Percentiles rank a stretch among this genome's conserved stretches.
Evolutionary conservation across 2,888 invertebrate genomes (phyloP).

Genomic region (Sinopyrophorus schimmeli): DNA sequence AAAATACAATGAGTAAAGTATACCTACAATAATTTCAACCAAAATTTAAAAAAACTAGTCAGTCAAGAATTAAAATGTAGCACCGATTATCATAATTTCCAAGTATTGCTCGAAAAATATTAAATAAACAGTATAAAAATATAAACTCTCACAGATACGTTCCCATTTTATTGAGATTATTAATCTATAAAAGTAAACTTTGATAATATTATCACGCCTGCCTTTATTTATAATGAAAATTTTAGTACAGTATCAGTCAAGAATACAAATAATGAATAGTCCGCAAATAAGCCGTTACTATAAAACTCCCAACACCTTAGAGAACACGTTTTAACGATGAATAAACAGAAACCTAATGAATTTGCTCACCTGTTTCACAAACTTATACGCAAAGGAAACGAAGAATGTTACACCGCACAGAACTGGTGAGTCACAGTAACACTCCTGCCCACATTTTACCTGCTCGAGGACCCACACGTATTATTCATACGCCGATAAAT

Average conservation of each 20-base stretch:
- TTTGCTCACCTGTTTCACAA: slow-evolving; percentile 21
- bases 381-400: slow-evolving; percentile 12
- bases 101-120: no score
- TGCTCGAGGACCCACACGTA: neutral
- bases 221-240: slow-evolving; percentile 2
- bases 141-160: neutral
- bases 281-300: slow-evolving; percentile 1
- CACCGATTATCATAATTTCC: no score
- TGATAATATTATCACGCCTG: slow-evolving; percentile 9
- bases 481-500: slow-evolving; percentile 3
- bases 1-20: no score
- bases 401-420: no score
- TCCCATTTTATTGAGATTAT: neutral
- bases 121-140: neutral
- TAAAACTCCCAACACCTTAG: neutral
- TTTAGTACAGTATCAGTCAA: neutral
- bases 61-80: no score
- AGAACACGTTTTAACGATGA: slow-evolving; percentile 12
- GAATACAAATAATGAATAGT: neutral
- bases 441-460: slow-evolving; percentile 8
- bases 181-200: neutral
- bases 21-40: no score
- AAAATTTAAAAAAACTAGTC: no score
- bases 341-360: slow-evolving; percentile 20
- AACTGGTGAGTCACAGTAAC: no score